Evolutionary conservation across 2,113 vertebrate species (phyloP), one percentile per base, ranked within the genome.

Genomic region (Rhabdornis inornatus): DNA sequence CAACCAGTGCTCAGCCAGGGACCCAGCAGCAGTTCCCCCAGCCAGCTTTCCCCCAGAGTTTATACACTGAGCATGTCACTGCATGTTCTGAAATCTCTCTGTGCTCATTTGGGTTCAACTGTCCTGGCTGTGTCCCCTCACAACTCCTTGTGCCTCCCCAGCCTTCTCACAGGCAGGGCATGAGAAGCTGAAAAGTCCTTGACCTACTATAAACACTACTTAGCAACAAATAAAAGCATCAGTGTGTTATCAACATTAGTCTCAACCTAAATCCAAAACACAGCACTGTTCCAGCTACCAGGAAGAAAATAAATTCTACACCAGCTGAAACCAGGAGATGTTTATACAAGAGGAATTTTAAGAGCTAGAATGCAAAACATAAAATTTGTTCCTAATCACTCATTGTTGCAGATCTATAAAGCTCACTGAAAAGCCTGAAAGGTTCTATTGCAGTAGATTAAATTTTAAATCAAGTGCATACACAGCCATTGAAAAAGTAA

Each of bases 381-480:
- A 72, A 79, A 50, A 70, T 37, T 52, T 83, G 15, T 53, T 89
- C 59, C 47, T 89, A 89, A 89, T 81, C 0, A 0, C 49, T 64
- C 25, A 5, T 78, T 84, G 59, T 92, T 42, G 15, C 30, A 57
- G 64, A 59, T 74, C 59, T 89, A 42, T 75, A 89, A 89, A 75
- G 65, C 37, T 81, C 65, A 59, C 40, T 68, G 56, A 87, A 50
- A 94, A 78, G 17, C 40, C 14, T 78, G 68, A 91, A 75, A 60
- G 9, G 30, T 70, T 87, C 57, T 68, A 69, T 45, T 17, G 1
- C 42, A 75, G 56, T n/a, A 89, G 77, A 84, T 89, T 81, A 91
- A 77, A 89, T 94, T 94, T 84, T 75, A 92, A 92, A 94, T 75
- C 44, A 79, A 79, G 19, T 82, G 56, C 52, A 84, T 75, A 75